Percentiles rank a stretch among this genome's conserved stretches.
Evolutionary conservation across 1,140 invertebrate genomes (phyloP).

Genomic region (Protaetia brevitarsis): DNA sequence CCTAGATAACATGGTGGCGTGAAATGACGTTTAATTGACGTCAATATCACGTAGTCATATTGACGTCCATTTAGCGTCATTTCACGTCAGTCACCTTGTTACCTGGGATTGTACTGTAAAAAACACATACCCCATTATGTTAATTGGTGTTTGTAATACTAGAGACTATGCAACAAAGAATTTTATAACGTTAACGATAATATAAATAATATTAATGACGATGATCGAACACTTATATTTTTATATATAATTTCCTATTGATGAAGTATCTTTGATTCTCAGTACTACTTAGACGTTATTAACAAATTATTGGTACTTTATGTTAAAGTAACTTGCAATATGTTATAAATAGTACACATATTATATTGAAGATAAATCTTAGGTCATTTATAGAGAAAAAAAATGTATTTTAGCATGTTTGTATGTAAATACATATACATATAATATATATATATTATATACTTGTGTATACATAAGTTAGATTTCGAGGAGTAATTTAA

Average conservation of each 20-base stretch:
- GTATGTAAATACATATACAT: slow-evolving; percentile 3
- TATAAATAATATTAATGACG: neutral
- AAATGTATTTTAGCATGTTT: slow-evolving; percentile 12
- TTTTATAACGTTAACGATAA: neutral
- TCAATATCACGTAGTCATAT: no score
- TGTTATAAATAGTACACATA: neutral
- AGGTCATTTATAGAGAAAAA: neutral
- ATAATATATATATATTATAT: slow-evolving; percentile 2
- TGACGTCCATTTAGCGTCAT: no score
- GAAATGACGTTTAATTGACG: no score
- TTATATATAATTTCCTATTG: neutral
- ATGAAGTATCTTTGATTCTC: neutral
- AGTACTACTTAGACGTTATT: neutral
- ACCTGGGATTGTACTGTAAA: neutral
- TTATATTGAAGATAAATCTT: neutral
- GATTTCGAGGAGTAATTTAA: no score
- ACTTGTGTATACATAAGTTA: no score
- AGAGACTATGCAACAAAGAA: neutral
- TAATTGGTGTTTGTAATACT: neutral
- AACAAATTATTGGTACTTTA: neutral
- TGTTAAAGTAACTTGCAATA: slow-evolving; percentile 4
- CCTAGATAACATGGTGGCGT: no score
- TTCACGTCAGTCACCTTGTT: no score
- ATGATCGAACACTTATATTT: neutral
- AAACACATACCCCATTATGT: neutral